phyloP scores from a whole-genome alignment of 2,797 vertebrate species.

The Sebastes itinus region DNA sequence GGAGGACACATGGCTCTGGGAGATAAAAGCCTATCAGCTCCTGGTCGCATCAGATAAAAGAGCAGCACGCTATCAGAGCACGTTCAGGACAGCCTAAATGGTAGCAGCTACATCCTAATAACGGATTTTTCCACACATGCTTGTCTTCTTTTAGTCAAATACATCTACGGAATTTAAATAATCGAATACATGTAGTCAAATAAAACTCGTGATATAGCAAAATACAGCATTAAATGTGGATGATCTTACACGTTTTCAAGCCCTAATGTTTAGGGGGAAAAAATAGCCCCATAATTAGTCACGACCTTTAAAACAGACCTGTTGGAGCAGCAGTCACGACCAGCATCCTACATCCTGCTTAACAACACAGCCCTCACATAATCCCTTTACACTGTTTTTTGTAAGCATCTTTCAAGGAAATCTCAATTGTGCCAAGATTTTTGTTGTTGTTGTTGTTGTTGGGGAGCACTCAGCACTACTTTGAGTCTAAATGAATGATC shows the following conservation, averaged over 20 bases:
- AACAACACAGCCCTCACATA: neutral
- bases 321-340: conserved; percentile 66
- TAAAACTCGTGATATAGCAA: neutral
- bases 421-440: neutral
- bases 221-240: neutral
- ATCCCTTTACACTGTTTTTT: conserved; percentile 4
- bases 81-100: conserved; percentile 48
- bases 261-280: neutral
- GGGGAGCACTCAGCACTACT: neutral
- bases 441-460: neutral
- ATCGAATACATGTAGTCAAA: neutral
- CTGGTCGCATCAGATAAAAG: conserved; percentile 76
- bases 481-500: neutral
- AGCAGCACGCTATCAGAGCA: conserved; percentile 65
- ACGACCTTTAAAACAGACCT: conserved; percentile 35
- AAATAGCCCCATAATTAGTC: conserved; percentile 4
- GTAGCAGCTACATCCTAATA: conserved; percentile 66
- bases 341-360: conserved; percentile 51
- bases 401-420: neutral
- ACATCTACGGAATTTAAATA: neutral
- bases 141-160: neutral
- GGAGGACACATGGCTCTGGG: conserved; percentile 59
- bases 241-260: neutral
- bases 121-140: conserved; percentile 37
- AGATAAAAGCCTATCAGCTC: conserved; percentile 75